phyloP scores from a whole-genome alignment of 2,888 invertebrate species.

The Trichogramma evanescens region DNA sequence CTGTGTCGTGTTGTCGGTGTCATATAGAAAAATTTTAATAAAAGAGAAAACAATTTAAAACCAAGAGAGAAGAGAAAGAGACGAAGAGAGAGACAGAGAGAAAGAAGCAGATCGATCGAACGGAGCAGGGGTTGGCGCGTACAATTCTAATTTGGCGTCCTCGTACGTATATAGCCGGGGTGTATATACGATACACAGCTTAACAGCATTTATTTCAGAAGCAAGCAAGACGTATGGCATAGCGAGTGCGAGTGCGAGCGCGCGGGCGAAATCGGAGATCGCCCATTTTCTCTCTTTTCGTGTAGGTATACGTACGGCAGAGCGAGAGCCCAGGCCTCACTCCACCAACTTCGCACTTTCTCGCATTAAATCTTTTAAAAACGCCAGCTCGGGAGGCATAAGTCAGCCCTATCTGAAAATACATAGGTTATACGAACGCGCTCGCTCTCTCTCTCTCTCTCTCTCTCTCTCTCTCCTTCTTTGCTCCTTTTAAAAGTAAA shows the following conservation, averaged over 20 bases:
- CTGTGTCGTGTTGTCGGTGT: no score
- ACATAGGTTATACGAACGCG: conserved; percentile 33
- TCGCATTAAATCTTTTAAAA: conserved; percentile 39
- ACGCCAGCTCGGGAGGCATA: conserved; percentile 35
- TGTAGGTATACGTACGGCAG: no score
- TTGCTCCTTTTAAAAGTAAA: conserved; percentile 37
- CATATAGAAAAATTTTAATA: no score
- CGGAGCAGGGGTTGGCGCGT: background rate
- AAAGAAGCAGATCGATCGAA: no score
- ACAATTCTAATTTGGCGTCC: conserved; percentile 19
- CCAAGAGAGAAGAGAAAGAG: no score
- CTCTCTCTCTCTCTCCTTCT: background rate
- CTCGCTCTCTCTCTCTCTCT: conserved; percentile 5
- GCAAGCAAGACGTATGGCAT: background rate
- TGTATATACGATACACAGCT: background rate
- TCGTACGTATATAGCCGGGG: background rate
- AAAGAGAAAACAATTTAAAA: no score
- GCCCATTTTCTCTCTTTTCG: conserved; percentile 3
- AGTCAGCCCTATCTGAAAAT: conserved; percentile 45
- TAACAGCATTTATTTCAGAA: conserved; percentile 14
- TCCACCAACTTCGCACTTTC: background rate
- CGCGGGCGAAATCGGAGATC: background rate
- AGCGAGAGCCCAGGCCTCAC: conserved; percentile 11
- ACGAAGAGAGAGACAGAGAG: no score
- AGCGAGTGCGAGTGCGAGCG: no score